A percentile compares a stretch with the other conserved stretches of the same genome.
Evolutionary conservation across 2,113 vertebrate species (phyloP).

Genomic region (Hassar affinis): DNA sequence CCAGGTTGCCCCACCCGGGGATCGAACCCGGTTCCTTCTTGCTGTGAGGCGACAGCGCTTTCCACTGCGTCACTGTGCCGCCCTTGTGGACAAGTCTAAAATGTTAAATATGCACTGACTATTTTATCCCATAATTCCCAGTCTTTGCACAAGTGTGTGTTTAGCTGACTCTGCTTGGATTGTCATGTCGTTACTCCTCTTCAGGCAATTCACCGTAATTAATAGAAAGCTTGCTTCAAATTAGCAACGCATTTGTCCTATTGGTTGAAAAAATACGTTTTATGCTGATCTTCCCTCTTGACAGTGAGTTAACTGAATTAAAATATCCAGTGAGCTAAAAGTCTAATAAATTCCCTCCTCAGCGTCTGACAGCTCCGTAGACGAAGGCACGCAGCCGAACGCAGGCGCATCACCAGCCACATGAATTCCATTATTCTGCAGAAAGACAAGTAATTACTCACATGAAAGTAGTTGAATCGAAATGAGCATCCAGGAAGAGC

Average conservation of each 20-base stretch:
- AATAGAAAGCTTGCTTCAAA: not conserved
- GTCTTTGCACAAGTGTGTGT: not conserved
- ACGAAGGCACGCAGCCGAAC: slow-evolving; percentile 59
- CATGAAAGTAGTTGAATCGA: slow-evolving; percentile 58
- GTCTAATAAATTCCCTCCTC: slow-evolving; percentile 58
- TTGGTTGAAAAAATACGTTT: not conserved
- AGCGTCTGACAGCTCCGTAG: slow-evolving; percentile 60
- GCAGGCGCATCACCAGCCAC: slow-evolving; percentile 26
- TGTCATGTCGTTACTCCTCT: not conserved
- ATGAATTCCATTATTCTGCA: slow-evolving; percentile 54
- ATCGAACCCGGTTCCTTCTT: too few relatives aligned
- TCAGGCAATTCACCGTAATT: not conserved
- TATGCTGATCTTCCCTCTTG: slow-evolving; percentile 33
- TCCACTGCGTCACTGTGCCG: too few relatives aligned
- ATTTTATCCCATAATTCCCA: not conserved
- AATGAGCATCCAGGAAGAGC: slow-evolving; percentile 64
- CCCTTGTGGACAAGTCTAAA: not conserved
- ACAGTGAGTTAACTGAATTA: slow-evolving; percentile 58
- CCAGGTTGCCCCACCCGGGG: too few relatives aligned
- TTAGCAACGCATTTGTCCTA: not conserved
- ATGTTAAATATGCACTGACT: not conserved
- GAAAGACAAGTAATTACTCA: slow-evolving; percentile 53
- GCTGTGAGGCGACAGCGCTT: too few relatives aligned
- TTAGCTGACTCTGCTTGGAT: not conserved
- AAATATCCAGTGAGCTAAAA: slow-evolving; percentile 42